phyloP scores from a whole-genome alignment of 2,113 vertebrate genomes.

The Oophaga pumilio region DNA sequence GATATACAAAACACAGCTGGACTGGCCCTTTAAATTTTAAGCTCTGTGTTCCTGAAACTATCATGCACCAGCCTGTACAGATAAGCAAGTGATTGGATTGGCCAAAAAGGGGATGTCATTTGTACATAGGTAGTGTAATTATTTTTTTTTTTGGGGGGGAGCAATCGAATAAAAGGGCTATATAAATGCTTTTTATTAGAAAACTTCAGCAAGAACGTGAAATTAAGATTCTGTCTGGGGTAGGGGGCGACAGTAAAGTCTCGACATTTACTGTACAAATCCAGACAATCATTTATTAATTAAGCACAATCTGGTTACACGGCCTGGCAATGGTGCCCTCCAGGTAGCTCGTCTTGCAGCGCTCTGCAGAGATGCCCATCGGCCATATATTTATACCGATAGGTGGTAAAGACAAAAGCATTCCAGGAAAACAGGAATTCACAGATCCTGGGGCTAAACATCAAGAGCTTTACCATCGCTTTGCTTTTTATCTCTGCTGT shows the following conservation, averaged over 20 bases:
- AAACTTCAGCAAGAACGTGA: too few relatives aligned
- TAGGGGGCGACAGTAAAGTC: not conserved
- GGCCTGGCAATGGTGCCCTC: not conserved
- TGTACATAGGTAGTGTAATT: too few relatives aligned
- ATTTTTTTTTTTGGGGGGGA: too few relatives aligned
- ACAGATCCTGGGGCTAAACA: conserved; percentile 25
- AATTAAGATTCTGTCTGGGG: too few relatives aligned
- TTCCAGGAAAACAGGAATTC: conserved; percentile 39
- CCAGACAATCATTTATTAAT: not conserved
- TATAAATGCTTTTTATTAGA: too few relatives aligned
- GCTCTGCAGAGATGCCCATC: conserved; percentile 18
- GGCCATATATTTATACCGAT: conserved; percentile 27
- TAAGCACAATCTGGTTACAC: not conserved
- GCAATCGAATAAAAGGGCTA: too few relatives aligned
- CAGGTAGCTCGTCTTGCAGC: not conserved
- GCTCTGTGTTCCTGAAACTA: too few relatives aligned
- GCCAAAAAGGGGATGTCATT: too few relatives aligned
- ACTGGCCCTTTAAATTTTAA: too few relatives aligned
- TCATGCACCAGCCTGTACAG: too few relatives aligned
- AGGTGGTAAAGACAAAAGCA: conserved; percentile 19
- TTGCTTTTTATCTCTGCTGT: not conserved
- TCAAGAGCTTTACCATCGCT: not conserved
- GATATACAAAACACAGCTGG: too few relatives aligned
- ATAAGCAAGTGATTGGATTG: too few relatives aligned
- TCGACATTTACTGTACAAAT: not conserved